These are phyloP conservation scores for Eueremaeus valkanovi DNA, from an alignment of 2,888 invertebrate species.

Conservation along the genomic window DNA sequence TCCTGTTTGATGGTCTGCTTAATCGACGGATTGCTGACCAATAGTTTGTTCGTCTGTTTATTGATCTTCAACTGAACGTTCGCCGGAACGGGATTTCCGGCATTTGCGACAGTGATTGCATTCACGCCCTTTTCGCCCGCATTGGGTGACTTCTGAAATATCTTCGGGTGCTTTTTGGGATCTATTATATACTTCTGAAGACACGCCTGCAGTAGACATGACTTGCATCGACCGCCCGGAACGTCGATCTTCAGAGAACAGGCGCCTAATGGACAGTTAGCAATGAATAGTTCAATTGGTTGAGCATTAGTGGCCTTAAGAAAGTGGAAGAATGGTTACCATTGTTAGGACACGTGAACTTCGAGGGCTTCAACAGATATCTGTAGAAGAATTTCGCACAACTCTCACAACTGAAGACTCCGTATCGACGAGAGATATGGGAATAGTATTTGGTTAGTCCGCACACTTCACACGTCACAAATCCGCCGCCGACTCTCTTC, in stretches of 20 bases:
- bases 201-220: conserved; percentile 41
- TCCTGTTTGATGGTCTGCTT: conserved; percentile 9
- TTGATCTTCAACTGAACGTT: conserved; percentile 19
- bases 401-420: conserved; percentile 43
- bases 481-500: conserved; percentile 30
- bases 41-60: not conserved
- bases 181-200: conserved; percentile 42
- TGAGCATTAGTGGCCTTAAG: no score
- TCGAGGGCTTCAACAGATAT: conserved; percentile 38
- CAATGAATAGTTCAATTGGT: no score
- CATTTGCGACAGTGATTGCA: no score
- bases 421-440: conserved; percentile 41
- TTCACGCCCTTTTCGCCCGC: not conserved
- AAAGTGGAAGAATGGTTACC: conserved; percentile 12
- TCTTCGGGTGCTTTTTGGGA: conserved; percentile 39
- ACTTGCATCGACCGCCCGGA: conserved; percentile 40
- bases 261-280: conserved; percentile 17
- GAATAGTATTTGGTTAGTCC: conserved; percentile 42
- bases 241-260: conserved; percentile 40
- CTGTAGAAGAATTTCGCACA: conserved; percentile 44
- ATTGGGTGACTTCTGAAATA: not conserved
- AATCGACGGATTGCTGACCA: not conserved
- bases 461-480: conserved; percentile 40
- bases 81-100: not conserved
- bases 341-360: conserved; percentile 38